A percentile compares a stretch with the other conserved stretches of the same genome.
Evolutionary conservation across 2,113 vertebrate species (phyloP).

Genomic region (Vulpes ferrilata): DNA sequence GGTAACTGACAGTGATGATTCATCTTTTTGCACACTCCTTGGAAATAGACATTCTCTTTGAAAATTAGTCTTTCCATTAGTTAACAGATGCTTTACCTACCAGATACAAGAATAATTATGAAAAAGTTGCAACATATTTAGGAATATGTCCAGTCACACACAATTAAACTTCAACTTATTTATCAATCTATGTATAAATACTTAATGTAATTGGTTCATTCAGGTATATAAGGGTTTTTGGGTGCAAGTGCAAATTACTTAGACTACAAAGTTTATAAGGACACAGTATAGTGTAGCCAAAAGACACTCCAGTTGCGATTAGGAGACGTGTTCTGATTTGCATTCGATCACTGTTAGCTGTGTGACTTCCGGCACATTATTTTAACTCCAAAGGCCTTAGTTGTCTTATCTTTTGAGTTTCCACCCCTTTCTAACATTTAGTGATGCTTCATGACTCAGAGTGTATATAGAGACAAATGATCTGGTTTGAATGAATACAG

Average conservation of each 20-base stretch:
- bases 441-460: background rate
- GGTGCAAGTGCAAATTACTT: background rate
- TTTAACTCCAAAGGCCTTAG: background rate
- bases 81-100: background rate
- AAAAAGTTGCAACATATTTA: background rate
- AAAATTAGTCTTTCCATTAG: background rate
- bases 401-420: conserved; percentile 14
- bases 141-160: background rate
- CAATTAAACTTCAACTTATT: background rate
- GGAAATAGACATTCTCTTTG: background rate
- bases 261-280: background rate
- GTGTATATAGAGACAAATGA: background rate
- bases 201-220: background rate
- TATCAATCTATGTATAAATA: background rate
- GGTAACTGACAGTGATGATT: background rate
- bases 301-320: background rate
- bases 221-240: background rate
- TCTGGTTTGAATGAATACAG: background rate
- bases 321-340: background rate
- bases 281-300: background rate
- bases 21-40: background rate
- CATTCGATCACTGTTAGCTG: background rate
- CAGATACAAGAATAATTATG: background rate
- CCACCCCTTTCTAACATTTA: background rate
- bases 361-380: background rate